These are phyloP conservation scores for Aulostomus chinensis DNA, from an alignment of 2,797 vertebrate species.

Conservation along the genomic window DNA sequence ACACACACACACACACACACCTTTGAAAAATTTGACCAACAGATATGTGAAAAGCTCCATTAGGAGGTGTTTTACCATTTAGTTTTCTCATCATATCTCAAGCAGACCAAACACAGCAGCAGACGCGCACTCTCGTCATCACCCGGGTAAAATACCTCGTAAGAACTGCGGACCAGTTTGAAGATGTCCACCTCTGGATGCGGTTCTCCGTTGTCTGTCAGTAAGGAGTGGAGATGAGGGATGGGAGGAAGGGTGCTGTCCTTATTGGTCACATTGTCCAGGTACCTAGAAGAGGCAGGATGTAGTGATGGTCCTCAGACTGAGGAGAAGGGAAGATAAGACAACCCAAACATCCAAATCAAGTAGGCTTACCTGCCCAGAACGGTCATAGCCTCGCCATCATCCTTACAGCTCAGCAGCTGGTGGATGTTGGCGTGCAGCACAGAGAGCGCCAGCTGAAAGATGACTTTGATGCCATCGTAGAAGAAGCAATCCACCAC, in stretches of 20 bases:
- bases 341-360: background rate
- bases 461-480: slow-evolving; percentile 98
- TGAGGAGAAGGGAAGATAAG: background rate
- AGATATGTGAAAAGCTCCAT: no score
- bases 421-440: slow-evolving; percentile 95
- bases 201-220: slow-evolving; percentile 92
- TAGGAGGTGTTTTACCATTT: no score
- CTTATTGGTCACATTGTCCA: slow-evolving; percentile 97
- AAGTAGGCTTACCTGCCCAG: slow-evolving; percentile 95
- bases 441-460: slow-evolving; percentile 94
- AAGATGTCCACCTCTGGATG: slow-evolving; percentile 98
- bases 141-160: slow-evolving; percentile 83
- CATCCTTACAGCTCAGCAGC: slow-evolving; percentile 93
- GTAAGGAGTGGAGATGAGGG: slow-evolving; percentile 94
- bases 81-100: background rate
- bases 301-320: no score
- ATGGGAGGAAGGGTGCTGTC: slow-evolving; percentile 97
- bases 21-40: no score
- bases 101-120: background rate
- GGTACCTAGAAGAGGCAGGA: slow-evolving; percentile 80
- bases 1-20: no score
- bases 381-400: slow-evolving; percentile 99
- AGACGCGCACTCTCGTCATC: background rate
- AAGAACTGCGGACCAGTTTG: slow-evolving; percentile 91
- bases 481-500: slow-evolving; percentile 99